Percentiles rank a stretch among this genome's conserved stretches.
These are phyloP conservation scores for Cotesia vestalis DNA, from an alignment of 1,140 invertebrate genomes.

Conservation along the genomic window DNA sequence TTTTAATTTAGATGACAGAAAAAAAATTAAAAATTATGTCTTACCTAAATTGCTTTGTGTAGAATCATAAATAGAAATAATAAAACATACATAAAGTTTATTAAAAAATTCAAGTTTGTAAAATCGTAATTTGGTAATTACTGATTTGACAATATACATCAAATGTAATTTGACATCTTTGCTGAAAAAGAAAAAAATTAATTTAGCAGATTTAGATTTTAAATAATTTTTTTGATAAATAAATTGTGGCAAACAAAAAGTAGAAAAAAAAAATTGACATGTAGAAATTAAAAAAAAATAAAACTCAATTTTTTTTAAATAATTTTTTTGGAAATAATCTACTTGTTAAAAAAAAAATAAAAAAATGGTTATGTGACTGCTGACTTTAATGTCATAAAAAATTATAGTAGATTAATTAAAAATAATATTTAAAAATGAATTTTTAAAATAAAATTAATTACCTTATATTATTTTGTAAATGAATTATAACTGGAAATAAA, in stretches of 20 bases:
- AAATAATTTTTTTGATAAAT: constrained; percentile 11
- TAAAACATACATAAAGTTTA: constrained; percentile 63
- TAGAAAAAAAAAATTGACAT: too few species aligned
- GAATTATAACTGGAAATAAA: constrained; percentile 65
- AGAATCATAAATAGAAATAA: constrained; percentile 65
- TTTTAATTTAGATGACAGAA: not conserved
- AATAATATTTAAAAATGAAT: too few species aligned
- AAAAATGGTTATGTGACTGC: too few species aligned
- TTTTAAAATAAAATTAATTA: constrained; percentile 46
- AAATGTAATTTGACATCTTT: constrained; percentile 62
- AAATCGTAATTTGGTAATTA: constrained; percentile 61
- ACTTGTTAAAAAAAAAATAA: too few species aligned
- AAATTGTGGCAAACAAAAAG: too few species aligned
- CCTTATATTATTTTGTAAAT: constrained; percentile 62
- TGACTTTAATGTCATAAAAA: too few species aligned
- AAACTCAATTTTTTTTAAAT: too few species aligned
- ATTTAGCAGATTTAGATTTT: too few species aligned
- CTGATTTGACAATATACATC: constrained; percentile 57
- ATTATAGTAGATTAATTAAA: too few species aligned
- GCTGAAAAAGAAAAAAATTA: constrained; percentile 45
- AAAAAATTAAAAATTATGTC: constrained; percentile 26
- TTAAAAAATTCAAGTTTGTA: constrained; percentile 62
- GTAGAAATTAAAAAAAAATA: too few species aligned
- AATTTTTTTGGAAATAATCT: too few species aligned
- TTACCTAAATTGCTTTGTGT: constrained; percentile 64